phyloP scores from a whole-genome alignment of 2,113 vertebrate genomes.

The Panurus biarmicus region DNA sequence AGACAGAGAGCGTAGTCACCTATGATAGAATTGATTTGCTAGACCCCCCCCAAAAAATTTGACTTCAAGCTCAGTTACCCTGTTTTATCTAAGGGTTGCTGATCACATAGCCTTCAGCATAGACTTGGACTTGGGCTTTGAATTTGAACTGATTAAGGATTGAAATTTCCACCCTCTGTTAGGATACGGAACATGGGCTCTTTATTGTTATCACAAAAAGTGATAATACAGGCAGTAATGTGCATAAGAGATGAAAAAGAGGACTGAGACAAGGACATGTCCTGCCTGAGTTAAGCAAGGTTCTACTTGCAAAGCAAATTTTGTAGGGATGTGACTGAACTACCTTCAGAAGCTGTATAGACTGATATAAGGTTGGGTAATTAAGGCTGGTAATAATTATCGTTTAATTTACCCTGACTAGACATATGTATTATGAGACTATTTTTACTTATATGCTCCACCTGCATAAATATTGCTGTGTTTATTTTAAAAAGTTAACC shows the following conservation, averaged over 20 bases:
- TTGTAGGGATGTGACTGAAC: background rate
- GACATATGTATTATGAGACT: background rate
- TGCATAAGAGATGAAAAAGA: slow-evolving; percentile 1
- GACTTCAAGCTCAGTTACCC: background rate
- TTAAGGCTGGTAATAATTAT: background rate
- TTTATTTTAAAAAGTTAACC: background rate
- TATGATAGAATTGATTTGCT: background rate
- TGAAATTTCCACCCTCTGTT: background rate
- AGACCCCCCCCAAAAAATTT: background rate
- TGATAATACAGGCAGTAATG: background rate
- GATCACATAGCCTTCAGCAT: background rate
- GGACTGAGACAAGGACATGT: slow-evolving; percentile 3
- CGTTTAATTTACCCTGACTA: background rate
- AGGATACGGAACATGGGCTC: background rate
- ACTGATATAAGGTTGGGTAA: background rate
- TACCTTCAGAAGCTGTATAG: background rate
- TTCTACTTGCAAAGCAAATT: background rate
- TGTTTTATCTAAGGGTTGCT: background rate
- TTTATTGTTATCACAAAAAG: background rate
- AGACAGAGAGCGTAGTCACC: background rate
- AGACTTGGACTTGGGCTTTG: background rate
- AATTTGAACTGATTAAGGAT: background rate
- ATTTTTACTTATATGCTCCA: background rate
- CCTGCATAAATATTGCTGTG: background rate
- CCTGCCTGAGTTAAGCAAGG: background rate